Conservation (phyloP, 2,113 vertebrate species). For the Dendropsophus ebraccatus region DNA sequence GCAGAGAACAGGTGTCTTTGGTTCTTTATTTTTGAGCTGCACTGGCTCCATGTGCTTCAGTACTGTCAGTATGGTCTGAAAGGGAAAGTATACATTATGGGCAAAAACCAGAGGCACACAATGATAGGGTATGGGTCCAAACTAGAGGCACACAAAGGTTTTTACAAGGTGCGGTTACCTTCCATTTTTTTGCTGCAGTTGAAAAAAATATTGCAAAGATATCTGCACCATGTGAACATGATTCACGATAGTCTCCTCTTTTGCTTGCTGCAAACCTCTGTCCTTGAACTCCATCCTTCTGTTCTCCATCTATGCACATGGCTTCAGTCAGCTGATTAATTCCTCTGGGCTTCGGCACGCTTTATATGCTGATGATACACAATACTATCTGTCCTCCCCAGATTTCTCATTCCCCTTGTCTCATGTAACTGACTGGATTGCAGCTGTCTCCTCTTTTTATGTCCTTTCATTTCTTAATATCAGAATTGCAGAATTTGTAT, state of each 20-base stretch:
- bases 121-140: too few relatives aligned
- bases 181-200: too few relatives aligned
- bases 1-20: too few relatives aligned
- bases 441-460: constrained; percentile 14
- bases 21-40: too few relatives aligned
- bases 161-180: too few relatives aligned
- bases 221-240: not conserved
- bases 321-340: constrained; percentile 11
- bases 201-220: not conserved
- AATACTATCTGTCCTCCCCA: constrained; percentile 16
- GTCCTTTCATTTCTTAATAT: constrained; percentile 20
- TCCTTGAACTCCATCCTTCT: constrained; percentile 27
- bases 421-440: not conserved
- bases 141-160: too few relatives aligned
- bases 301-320: not conserved
- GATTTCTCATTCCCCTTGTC: not conserved
- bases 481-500: not conserved
- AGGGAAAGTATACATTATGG: too few relatives aligned
- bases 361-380: constrained; percentile 20
- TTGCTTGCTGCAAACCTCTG: not conserved
- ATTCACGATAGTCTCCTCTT: not conserved
- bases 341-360: not conserved
- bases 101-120: too few relatives aligned
- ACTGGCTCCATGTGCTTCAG: too few relatives aligned
- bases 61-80: too few relatives aligned